phyloP scores from a whole-genome alignment of 35 echinoderm and acorn worm species.

The Heliocidaris tuberculata region DNA sequence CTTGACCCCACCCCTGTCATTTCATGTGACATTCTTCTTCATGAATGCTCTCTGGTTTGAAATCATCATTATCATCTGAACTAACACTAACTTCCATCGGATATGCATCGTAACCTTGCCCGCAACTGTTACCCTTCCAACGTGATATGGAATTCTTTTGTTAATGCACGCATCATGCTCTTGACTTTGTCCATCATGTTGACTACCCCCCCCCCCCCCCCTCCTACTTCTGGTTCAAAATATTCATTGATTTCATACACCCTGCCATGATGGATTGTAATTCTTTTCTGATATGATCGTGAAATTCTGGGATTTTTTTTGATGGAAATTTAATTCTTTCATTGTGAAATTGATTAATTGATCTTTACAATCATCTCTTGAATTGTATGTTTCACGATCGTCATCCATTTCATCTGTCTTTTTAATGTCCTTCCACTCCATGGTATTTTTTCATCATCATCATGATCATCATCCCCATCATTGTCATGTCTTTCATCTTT shows the following conservation, averaged over 20 bases:
- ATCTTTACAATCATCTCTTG: neutral
- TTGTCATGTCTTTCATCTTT: neutral
- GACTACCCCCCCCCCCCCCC: neutral
- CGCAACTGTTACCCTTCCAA: neutral
- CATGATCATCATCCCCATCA: too few species aligned
- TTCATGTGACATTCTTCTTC: neutral
- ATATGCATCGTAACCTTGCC: neutral
- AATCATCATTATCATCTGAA: neutral
- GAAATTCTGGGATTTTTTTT: neutral
- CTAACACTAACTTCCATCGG: neutral
- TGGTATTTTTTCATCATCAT: too few species aligned
- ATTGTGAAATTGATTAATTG: neutral
- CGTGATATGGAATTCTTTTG: neutral
- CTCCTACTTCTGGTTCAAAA: neutral
- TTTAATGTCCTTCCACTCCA: neutral
- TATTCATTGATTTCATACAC: neutral
- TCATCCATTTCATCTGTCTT: neutral
- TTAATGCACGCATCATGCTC: neutral
- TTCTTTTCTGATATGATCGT: neutral
- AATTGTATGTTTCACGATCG: neutral
- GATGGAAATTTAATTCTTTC: neutral
- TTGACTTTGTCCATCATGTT: neutral
- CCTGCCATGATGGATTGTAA: neutral
- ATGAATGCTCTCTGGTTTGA: constrained; percentile 10
- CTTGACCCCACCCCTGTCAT: neutral